phyloP scores from a whole-genome alignment of 1,140 invertebrate species.

The Trachymyrmex cornetzi region DNA sequence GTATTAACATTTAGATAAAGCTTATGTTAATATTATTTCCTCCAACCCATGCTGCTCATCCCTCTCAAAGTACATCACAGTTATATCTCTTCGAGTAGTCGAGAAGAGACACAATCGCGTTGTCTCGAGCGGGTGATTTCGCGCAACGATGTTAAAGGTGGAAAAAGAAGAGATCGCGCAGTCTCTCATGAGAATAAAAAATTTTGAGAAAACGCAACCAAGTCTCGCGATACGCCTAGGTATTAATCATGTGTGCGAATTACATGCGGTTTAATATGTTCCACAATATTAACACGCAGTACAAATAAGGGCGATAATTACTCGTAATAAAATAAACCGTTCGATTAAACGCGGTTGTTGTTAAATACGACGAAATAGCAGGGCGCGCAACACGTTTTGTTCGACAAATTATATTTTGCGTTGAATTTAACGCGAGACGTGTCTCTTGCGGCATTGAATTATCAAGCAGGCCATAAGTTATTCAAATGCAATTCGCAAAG shows the following conservation, averaged over 20 bases:
- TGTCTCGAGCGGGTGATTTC: constrained; percentile 75
- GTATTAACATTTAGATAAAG: constrained; percentile 86
- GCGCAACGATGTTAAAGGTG: constrained; percentile 55
- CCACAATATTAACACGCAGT: constrained; percentile 31
- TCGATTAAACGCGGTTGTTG: constrained; percentile 60
- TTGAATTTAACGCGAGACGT: constrained; percentile 63
- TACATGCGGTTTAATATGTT: constrained; percentile 42
- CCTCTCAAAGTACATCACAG: neutral
- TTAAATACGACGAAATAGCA: constrained; percentile 53
- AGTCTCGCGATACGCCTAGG: neutral
- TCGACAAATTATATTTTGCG: constrained; percentile 63
- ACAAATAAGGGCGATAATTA: constrained; percentile 57
- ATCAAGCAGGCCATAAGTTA: constrained; percentile 60
- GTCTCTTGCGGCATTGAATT: constrained; percentile 65
- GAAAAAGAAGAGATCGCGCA: neutral
- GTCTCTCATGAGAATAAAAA: neutral
- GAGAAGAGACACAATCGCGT: neutral
- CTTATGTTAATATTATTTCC: constrained; percentile 79
- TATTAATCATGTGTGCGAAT: constrained; percentile 28
- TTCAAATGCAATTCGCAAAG: constrained; percentile 65
- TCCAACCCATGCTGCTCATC: neutral
- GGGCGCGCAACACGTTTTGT: constrained; percentile 49
- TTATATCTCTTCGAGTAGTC: constrained; percentile 56
- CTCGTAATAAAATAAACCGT: constrained; percentile 64
- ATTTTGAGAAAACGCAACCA: neutral